A percentile compares a stretch with the other conserved stretches of the same genome.
These are phyloP conservation scores for Lacerta viridis DNA, from an alignment of 2,797 vertebrate species.

Conservation along the genomic window DNA sequence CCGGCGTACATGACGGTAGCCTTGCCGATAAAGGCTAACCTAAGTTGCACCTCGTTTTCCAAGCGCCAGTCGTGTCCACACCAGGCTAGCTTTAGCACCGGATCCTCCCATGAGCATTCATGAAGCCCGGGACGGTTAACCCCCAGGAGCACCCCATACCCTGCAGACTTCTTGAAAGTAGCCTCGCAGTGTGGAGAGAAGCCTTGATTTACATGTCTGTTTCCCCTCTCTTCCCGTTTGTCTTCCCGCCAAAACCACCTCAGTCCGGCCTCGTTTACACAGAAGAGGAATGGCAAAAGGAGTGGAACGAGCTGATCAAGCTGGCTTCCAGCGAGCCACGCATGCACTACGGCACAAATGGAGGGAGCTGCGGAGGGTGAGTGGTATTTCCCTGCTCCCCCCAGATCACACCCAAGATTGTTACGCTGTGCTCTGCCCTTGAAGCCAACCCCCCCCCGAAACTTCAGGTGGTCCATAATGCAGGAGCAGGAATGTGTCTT, in stretches of 20 bases:
- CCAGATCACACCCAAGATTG: neutral
- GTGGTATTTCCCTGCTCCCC: conserved; percentile 5
- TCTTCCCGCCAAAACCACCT: no score
- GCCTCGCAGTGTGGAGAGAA: no score
- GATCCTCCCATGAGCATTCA: neutral
- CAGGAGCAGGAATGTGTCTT: neutral
- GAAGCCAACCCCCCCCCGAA: neutral
- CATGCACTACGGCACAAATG: conserved; percentile 91
- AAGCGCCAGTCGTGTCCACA: neutral
- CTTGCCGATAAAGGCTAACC: no score
- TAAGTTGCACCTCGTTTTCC: neutral
- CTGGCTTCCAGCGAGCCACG: conserved; percentile 92
- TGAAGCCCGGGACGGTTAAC: neutral
- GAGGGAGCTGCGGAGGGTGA: conserved; percentile 82
- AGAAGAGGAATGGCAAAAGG: conserved; percentile 98
- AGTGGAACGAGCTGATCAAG: conserved; percentile 96
- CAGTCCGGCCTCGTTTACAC: conserved; percentile 97
- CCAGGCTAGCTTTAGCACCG: neutral
- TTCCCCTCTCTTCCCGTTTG: no score
- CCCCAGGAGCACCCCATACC: neutral
- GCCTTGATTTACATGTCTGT: no score
- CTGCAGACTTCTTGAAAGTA: neutral
- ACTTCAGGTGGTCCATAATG: neutral
- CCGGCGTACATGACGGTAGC: no score
- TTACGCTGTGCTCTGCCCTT: neutral